A percentile compares a stretch with the other conserved stretches of the same genome.
phyloP scores from a whole-genome alignment of 2,113 vertebrate species.

The Hydrochoerus hydrochaeris region DNA sequence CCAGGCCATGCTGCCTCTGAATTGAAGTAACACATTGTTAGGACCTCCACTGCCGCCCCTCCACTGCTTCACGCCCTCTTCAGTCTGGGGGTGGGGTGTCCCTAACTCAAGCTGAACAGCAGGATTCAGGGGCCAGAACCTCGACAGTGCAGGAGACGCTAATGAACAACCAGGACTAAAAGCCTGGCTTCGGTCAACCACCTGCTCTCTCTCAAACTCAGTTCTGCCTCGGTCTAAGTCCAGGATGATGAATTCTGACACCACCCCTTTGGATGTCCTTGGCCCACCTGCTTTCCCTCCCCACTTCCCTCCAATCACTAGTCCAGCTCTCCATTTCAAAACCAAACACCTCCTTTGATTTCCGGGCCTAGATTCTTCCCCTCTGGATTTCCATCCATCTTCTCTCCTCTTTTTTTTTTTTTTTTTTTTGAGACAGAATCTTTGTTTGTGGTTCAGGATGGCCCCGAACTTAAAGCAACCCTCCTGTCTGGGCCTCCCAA shows the following conservation, averaged over 20 bases:
- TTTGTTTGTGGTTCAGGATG: neutral
- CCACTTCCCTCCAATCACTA: neutral
- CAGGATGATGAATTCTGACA: accelerated
- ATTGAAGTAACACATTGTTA: neutral
- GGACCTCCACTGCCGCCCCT: neutral
- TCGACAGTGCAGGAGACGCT: neutral
- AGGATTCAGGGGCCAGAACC: neutral
- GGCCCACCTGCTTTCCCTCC: neutral
- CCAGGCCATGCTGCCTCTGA: neutral
- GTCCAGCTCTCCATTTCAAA: neutral
- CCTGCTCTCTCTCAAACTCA: neutral
- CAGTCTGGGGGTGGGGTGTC: accelerated
- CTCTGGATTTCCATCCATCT: neutral
- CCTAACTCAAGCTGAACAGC: neutral
- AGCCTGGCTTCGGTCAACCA: accelerated
- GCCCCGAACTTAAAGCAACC: neutral
- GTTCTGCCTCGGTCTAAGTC: neutral
- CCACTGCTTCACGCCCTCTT: neutral
- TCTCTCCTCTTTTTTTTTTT: neutral
- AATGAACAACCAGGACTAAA: no score
- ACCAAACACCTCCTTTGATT: neutral
- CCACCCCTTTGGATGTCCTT: accelerated
- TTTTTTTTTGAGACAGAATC: no score
- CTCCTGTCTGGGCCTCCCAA: neutral
- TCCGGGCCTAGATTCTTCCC: neutral